Evolutionary conservation across 2,888 invertebrate genomes (phyloP), one percentile per base, ranked within the genome.

Genomic region (Meliscaeva auricollis): DNA sequence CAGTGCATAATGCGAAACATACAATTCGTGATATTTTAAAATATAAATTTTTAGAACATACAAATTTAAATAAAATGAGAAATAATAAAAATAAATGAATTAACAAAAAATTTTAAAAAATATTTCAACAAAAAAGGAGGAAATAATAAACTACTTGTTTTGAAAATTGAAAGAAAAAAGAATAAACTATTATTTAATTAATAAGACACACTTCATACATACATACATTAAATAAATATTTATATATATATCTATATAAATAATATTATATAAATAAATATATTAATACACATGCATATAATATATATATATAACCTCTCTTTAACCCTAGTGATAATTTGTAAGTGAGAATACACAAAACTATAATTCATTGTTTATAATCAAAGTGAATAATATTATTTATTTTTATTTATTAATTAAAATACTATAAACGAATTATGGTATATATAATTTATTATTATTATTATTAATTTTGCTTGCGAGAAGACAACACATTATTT

Each of bases 21-120:
- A 81, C 85, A 85, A 85, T 85, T 85, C 85, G 85, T 85, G 85
- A 85, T 85, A 85, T 85, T 85, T 85, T 85, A 85, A 85, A 85
- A 85, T 85, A 85, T 80, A 85, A 85, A 77, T 81, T 85, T 85
- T 85, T 85, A 85, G 80, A 85, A 64, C 72, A 85, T 85, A 85
- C 85, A 85, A 85, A 81, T 85, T 85, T 81, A 85, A 84, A 85
- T 80, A 70, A n/a, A 74, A 52, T 58, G 30, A 79, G 50, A 66
- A 66, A 15, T n/a, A 58, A 35, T 35, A 30, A 68, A 41, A 32
- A 44, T 22, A 56, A 62, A 54, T 73, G 60, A 77, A 73, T 41
- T 35, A 48, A 68, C 30, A 73, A 13, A 22, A 52, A 22, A 76
- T 41, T 50, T 20, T 6, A 35, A 62, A 56, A 64, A 81, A 30